phyloP scores from a whole-genome alignment of 2,888 invertebrate genomes.

The Meta bourneti region DNA sequence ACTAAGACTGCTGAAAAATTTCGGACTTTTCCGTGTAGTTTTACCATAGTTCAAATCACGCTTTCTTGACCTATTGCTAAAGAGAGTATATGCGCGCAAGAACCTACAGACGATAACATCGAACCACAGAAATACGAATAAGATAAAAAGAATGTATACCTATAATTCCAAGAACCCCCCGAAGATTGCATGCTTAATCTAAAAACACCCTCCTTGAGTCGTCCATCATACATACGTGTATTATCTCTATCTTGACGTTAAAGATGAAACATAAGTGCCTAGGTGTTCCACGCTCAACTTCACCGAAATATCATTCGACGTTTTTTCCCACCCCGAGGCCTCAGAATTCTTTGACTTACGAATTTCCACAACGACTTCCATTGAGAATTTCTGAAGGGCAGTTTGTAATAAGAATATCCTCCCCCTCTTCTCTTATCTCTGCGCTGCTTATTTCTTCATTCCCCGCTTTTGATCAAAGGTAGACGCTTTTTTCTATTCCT shows the following conservation, averaged over 20 bases:
- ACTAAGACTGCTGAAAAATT: too few relatives aligned
- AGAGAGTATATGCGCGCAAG: too few relatives aligned
- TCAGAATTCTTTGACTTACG: constrained; percentile 31
- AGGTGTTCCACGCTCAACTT: neutral
- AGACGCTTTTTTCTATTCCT: constrained; percentile 1
- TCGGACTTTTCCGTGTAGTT: too few relatives aligned
- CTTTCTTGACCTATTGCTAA: too few relatives aligned
- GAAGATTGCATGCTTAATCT: too few relatives aligned
- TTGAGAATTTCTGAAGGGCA: constrained; percentile 13
- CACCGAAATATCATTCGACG: neutral
- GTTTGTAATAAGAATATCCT: constrained; percentile 37
- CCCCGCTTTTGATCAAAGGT: constrained; percentile 22
- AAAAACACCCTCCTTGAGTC: too few relatives aligned
- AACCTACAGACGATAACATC: too few relatives aligned
- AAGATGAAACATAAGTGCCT: neutral
- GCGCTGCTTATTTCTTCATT: constrained; percentile 6
- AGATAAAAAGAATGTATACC: too few relatives aligned
- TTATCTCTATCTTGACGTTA: neutral
- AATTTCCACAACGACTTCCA: constrained; percentile 15
- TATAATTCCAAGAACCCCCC: too few relatives aligned
- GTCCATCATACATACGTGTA: neutral
- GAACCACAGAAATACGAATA: too few relatives aligned
- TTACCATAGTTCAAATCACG: too few relatives aligned
- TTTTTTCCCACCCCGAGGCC: constrained; percentile 3
- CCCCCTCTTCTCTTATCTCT: constrained; percentile 11